Base-by-base conservation (phyloP, 2,888 invertebrate species). In the Ganaspis brasiliensis region DNA sequence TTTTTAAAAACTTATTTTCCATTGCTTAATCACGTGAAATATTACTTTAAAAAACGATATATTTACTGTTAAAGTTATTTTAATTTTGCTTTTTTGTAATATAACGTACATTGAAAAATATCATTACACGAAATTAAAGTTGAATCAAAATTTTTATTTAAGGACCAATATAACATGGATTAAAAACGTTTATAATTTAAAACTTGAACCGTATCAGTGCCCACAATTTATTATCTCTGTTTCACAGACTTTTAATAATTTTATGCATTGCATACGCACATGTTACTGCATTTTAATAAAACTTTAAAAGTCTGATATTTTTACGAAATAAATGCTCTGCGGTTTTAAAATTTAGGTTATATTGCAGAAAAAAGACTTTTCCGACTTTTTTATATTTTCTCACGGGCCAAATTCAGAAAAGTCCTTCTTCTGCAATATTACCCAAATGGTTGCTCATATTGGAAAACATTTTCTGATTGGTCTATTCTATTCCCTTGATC, bases 231-330 rank as follows among this genome's bases (percentile, higher is more conserved):
- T 49, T 49, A 49, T 49, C 49, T 49, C 49, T 49, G 12, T 49
- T 49, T 5, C n/a, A n/a, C n/a, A 49, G 49, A 49, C 49, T 49
- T 4, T 49, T 49, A 49, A 49, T 49, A 49, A 49, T 49, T 5
- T 49, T 49, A 49, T 49, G 49, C 49, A 49, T 49, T 49, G 12
- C 40, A 40, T 12, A 49, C n/a, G 49, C 49, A 49, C 49, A 49
- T 49, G 49, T 49, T 49, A 49, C 49, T 49, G 49, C 49, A 49
- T 49, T 49, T 49, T 49, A 49, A 49, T 49, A 49, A 49, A 49
- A 12, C 49, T 49, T n/a, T 49, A n/a, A 14, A 14, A 14, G 49
- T 49, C n/a, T 49, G 49, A 49, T 14, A 49, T 40, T 40, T 40
- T 40, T 40, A 40, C 40, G 40, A 40, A 40, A 31, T 31, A 9